Base-by-base conservation (phyloP, 2,113 vertebrate genomes). In the Odobenus rosmarus region DNA sequence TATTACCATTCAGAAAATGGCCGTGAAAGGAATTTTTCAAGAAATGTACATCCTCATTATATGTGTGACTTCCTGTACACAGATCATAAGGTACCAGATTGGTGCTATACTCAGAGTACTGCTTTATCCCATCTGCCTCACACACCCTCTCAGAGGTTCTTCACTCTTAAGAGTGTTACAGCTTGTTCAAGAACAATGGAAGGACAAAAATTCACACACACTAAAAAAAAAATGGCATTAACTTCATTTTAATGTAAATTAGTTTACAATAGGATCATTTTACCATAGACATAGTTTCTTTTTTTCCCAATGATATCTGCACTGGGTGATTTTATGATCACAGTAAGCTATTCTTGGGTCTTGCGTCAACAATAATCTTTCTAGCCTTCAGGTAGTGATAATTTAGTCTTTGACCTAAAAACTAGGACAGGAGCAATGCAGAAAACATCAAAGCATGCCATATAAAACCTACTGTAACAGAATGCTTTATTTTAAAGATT, bases 401-500 rank as follows among this genome's bases (percentile, higher is more conserved):
- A 67, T 91, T 97, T 1, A 13, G 7, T 12, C 81, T 96, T 94
- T 98, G 61, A 85, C 19, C 19, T 69, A 83, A 28, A 92, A 88
- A 51, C 24, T 4, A 21, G 23, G 9, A 64, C 61, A 59, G 1
- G 33, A 87, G 76, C 84, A 71, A 90, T 42, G 90, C 7, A 81
- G 72, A 49, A 90, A 33, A 55, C 61, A 95, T 74, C 81, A 79
- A 95, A 92, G 62, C 13, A 53, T 93, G 9, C 46, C 51, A 39
- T 64, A 88, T 31, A n/a, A 88, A 88, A 42, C 23, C 71, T 76
- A 49, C 94, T 28, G 61, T 10, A 83, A 93, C 3, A 49, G 24
- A 83, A 57, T 53, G 59, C 72, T 97, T 92, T 95, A 96, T 79
- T 97, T 93, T 96, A 96, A 96, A 98, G 71, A 49, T 96, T 93